Conservation (phyloP, 2,113 vertebrate species). For the Thalassoma bifasciatum region DNA sequence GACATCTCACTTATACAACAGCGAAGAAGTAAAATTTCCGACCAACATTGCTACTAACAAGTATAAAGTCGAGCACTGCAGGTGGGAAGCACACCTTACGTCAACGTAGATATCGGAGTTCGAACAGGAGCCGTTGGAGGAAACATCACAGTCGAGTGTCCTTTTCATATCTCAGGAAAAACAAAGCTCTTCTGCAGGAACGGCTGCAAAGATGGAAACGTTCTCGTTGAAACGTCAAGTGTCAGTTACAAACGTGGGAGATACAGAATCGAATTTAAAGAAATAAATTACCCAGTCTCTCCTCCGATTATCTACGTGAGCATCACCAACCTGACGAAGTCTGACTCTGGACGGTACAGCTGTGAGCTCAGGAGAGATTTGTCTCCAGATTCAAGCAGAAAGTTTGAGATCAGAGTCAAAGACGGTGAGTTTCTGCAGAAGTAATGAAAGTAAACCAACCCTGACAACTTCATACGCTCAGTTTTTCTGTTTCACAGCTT, state of each 20-base stretch:
- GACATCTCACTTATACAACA: too few relatives aligned
- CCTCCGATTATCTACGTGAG: background rate
- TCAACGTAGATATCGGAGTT: too few relatives aligned
- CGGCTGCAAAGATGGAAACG: background rate
- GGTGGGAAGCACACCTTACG: too few relatives aligned
- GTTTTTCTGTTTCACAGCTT: background rate
- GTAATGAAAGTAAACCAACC: too few relatives aligned
- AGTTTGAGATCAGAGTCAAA: conserved; percentile 18
- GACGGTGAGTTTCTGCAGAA: conserved; percentile 18
- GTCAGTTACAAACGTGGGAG: background rate
- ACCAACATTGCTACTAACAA: too few relatives aligned
- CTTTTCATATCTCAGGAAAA: rapidly evolving
- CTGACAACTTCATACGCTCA: too few relatives aligned
- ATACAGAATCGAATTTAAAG: background rate
- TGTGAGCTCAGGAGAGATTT: rapidly evolving
- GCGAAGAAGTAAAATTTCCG: too few relatives aligned
- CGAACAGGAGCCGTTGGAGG: background rate
- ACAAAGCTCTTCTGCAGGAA: background rate
- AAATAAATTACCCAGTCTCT: background rate
- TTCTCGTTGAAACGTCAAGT: background rate
- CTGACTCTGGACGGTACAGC: conserved; percentile 4
- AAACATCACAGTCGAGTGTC: background rate
- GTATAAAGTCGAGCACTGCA: too few relatives aligned
- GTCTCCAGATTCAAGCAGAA: rapidly evolving
- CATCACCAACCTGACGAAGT: background rate